Evolutionary conservation across 2,888 invertebrate species (phyloP), one percentile per base, ranked within the genome.

Genomic region (Calephelis perditalis): DNA sequence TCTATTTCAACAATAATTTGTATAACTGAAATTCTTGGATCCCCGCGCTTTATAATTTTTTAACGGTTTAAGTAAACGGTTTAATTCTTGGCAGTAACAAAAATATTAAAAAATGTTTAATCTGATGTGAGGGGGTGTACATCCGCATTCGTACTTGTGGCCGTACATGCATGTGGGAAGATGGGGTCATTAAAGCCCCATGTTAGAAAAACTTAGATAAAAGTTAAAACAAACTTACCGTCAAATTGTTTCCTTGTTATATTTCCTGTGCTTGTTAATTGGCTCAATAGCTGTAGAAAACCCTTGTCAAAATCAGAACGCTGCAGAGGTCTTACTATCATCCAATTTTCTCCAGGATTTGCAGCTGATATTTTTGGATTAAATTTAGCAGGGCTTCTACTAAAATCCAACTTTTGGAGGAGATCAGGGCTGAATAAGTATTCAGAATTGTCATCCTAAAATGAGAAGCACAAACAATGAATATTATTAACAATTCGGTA

Each of bases 221-320:
- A 10, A 43, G 37, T 8, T 37, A 15, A 15, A 10, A 37, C 15
- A 11, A 8, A 61, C 92, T 91, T 91, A 97, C 98, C 94, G 87
- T 95, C 91, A 92, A 96, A 98, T 73, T 95, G 94, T 70, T 95
- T 94, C 72, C 93, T 91, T 40, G 93, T 91, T 35, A 98, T 91
- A 80, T 95, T 94, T 63, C 98, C 98, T 15, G 97, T 97, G 65
- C 92, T 91, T 3, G 98, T 98, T 47, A 98, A 90, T 79, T 98
- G 97, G 5, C 94, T 90, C 9, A 98, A 87, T 58, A 98, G 85
- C 71, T 95, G 92, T 60, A 97, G 78, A 75, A 96, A 97, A 0
- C 97, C 98, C 85, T 94, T 95, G 69, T 96, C 95, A 81, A 94
- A 97, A 77, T 98, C 98, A 0, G 92, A 92, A 57, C 94, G 88